Evolutionary conservation across 1,140 invertebrate species (phyloP).

Genomic region (Drosophila suzukii): DNA sequence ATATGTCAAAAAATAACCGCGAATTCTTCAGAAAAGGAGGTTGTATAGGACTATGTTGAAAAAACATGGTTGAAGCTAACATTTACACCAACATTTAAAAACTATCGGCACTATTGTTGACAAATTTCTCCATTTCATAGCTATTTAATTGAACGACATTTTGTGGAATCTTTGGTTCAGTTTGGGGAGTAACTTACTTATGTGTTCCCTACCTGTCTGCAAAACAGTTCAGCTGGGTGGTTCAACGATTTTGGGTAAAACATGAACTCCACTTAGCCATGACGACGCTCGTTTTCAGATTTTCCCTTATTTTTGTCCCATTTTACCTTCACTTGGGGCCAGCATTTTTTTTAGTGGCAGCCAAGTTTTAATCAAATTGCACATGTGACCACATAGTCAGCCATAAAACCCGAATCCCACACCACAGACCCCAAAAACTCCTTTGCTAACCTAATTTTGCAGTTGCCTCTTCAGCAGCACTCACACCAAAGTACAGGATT

Average conservation of each 20-base stretch:
- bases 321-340: slow-evolving; percentile 3
- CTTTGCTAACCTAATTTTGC: slow-evolving; percentile 71
- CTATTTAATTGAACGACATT: neutral
- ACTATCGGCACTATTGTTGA: too few relatives aligned
- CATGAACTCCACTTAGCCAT: slow-evolving; percentile 29
- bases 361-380: slow-evolving; percentile 76
- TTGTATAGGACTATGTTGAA: too few relatives aligned
- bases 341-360: slow-evolving; percentile 18
- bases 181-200: neutral
- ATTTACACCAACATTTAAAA: too few relatives aligned
- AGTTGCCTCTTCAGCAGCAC: slow-evolving; percentile 34
- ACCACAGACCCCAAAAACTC: slow-evolving; percentile 24
- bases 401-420: slow-evolving; percentile 24
- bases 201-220: neutral
- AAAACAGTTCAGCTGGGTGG: slow-evolving; percentile 13
- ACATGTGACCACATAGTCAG: slow-evolving; percentile 54
- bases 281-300: slow-evolving; percentile 36
- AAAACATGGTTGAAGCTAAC: too few relatives aligned
- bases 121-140: too few relatives aligned
- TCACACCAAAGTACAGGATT: slow-evolving; percentile 2
- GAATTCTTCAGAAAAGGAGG: too few relatives aligned
- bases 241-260: slow-evolving; percentile 10
- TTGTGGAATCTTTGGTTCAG: slow-evolving; percentile 8
- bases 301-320: slow-evolving; percentile 14
- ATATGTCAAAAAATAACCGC: too few relatives aligned